A percentile compares a stretch with the other conserved stretches of the same genome.
These are phyloP conservation scores for Babyrousa celebensis DNA, from an alignment of 2,797 vertebrate species.

Conservation along the genomic window DNA sequence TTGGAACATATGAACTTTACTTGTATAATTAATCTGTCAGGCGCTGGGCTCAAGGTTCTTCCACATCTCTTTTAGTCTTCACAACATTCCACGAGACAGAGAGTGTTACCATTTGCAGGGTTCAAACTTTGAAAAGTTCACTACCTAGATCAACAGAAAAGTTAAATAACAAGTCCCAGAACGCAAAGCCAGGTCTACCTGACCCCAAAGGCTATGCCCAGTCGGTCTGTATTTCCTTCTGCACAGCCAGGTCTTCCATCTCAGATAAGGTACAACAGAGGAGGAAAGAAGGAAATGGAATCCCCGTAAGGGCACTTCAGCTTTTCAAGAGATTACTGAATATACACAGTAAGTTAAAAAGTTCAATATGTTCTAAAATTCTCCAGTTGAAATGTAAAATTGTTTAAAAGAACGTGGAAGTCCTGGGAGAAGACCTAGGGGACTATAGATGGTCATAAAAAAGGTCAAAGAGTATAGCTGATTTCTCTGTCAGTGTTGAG, in stretches of 20 bases:
- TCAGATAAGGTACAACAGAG: neutral
- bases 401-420: neutral
- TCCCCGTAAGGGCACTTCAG: slow-evolving; percentile 43
- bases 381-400: slow-evolving; percentile 33
- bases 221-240: slow-evolving; percentile 51
- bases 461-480: slow-evolving; percentile 62
- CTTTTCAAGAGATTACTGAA: slow-evolving; percentile 75
- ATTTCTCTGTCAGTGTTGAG: slow-evolving; percentile 61
- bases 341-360: slow-evolving; percentile 70
- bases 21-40: slow-evolving; percentile 5
- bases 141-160: slow-evolving; percentile 49
- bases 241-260: neutral
- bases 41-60: neutral
- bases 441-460: slow-evolving; percentile 46
- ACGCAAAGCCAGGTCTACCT: slow-evolving; percentile 22
- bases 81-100: slow-evolving; percentile 32
- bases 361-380: slow-evolving; percentile 72
- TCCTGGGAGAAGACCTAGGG: neutral
- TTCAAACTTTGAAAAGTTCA: slow-evolving; percentile 47
- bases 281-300: neutral
- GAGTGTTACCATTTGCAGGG: slow-evolving; percentile 18
- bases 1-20: slow-evolving; percentile 50
- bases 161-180: neutral
- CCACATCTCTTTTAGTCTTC: slow-evolving; percentile 47
- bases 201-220: neutral